phyloP scores from a whole-genome alignment of 2,797 vertebrate genomes.

The Enteromius anoplus region DNA sequence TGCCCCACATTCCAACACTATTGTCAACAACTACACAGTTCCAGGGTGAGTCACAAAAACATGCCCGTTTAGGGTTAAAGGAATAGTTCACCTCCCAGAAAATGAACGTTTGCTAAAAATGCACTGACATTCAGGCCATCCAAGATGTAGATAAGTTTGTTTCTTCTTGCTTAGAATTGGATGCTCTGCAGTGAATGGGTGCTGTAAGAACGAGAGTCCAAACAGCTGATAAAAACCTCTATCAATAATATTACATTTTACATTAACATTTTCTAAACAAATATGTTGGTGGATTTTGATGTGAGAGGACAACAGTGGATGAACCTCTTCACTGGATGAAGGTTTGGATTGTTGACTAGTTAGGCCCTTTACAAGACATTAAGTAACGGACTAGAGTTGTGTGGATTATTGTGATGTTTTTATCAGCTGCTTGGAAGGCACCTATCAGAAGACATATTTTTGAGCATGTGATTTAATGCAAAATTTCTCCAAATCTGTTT shows the following conservation, averaged over 20 bases:
- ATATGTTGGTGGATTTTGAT: not conserved
- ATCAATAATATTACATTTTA: not conserved
- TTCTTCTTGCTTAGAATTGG: not conserved
- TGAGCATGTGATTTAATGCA: not conserved
- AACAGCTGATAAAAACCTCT: not conserved
- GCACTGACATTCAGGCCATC: not conserved
- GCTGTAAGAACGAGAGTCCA: not conserved
- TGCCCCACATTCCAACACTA: not conserved
- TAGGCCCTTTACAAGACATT: not conserved
- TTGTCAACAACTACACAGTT: conserved; percentile 10
- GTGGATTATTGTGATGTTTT: not conserved
- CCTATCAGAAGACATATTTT: not conserved
- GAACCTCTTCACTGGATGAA: not conserved
- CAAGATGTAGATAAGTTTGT: not conserved
- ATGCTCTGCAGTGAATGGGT: not conserved
- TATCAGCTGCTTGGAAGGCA: not conserved
- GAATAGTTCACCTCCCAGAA: not conserved
- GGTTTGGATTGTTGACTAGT: not conserved
- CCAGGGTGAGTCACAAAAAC: conserved; percentile 9
- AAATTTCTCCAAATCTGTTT: not conserved
- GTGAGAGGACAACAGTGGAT: not conserved
- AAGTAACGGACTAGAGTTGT: not conserved
- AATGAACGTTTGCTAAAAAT: not conserved
- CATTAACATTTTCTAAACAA: not conserved
- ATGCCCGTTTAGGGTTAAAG: not conserved